A percentile compares a stretch with the other conserved stretches of the same genome.
Conservation (phyloP, 2,888 invertebrate genomes). For the Drepana falcataria region DNA sequence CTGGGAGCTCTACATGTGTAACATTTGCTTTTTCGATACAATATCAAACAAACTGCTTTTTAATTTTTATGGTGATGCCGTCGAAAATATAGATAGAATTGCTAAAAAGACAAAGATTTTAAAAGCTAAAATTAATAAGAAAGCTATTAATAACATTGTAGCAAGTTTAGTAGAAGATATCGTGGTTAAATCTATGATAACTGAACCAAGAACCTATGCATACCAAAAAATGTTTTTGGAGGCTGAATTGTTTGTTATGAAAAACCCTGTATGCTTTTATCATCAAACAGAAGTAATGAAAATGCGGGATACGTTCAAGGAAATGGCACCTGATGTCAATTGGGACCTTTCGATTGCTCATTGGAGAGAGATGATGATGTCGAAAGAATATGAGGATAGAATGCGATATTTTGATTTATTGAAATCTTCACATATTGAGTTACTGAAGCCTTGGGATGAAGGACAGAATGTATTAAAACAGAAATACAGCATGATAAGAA, state of each 20-base stretch:
- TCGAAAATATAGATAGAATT: conserved; percentile 36
- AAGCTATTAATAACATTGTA: conserved; percentile 35
- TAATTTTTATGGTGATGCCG: conserved; percentile 52
- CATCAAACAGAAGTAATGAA: conserved; percentile 62
- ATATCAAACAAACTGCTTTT: conserved; percentile 43
- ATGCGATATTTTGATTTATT: conserved; percentile 53
- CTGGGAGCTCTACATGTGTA: conserved; percentile 71
- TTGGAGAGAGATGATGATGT: conserved; percentile 60
- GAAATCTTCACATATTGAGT: conserved; percentile 38
- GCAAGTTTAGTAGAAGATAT: conserved; percentile 34
- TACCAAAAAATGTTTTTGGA: conserved; percentile 59
- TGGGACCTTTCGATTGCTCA: conserved; percentile 60
- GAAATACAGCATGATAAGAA: conserved; percentile 48
- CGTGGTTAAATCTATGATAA: conserved; percentile 33
- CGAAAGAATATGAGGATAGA: conserved; percentile 52
- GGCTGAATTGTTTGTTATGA: conserved; percentile 60
- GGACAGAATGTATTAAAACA: conserved; percentile 40
- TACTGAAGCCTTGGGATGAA: conserved; percentile 60
- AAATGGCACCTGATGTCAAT: conserved; percentile 36
- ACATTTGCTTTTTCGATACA: conserved; percentile 53
- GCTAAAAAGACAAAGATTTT: conserved; percentile 34
- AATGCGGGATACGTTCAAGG: conserved; percentile 45
- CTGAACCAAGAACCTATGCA: conserved; percentile 48
- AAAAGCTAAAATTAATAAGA: conserved; percentile 37
- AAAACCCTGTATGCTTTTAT: conserved; percentile 64